Evolutionary conservation across 2,797 vertebrate species (phyloP), one percentile per base, ranked within the genome.

Genomic region (Platyrinchus mystaceus): DNA sequence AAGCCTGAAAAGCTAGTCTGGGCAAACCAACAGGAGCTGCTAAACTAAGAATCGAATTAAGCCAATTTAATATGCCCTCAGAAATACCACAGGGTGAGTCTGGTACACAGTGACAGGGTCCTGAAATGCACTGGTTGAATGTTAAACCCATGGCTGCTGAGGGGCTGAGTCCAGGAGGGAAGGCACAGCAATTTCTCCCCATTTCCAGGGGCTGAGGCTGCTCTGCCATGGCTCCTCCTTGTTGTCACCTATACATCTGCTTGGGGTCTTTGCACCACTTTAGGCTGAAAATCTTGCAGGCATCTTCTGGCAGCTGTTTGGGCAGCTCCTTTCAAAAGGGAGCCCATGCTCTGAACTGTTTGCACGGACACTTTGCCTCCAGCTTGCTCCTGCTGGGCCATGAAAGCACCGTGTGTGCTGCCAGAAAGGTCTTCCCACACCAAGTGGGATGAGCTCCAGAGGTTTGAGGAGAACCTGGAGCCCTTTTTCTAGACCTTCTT

Each of bases 251-350:
- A 7, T 4, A 7, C 0, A 0, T 8, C 22, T 47, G 26, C 52
- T 5, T 36, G 28, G 28, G 12, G 3, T 30, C 12, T 63, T 30
- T 27, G 13, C 1, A 0, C 4, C 23, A 9, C 18, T 81, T 55
- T 41, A n/a, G 37, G 21, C 30, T 18, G 67, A 47, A 85, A 74
- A 9, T 12, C n/a, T 20, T 49, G 60, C 44, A 83, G 32, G 34
- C 1, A 20, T 32, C 32, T 50, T 0, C 36, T 39, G 47, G 46
- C 50, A 76, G 59, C 50, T 44, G 1, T 50, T 39, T 34, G 58
- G 34, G 23, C 62, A 87, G 49, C n/a, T 73, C 2, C 53, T 55
- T 53, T 64, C 0, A 1, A 59, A 37, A 0, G 1, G 0, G 1
- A 46, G 11, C 5, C 6, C 20, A 6, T 27, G 20, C 21, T 49